Percentiles rank a stretch among this genome's conserved stretches.
Evolutionary conservation across 2,113 vertebrate genomes (phyloP).

Genomic region (Boulengeromyrus knoepffleri): DNA sequence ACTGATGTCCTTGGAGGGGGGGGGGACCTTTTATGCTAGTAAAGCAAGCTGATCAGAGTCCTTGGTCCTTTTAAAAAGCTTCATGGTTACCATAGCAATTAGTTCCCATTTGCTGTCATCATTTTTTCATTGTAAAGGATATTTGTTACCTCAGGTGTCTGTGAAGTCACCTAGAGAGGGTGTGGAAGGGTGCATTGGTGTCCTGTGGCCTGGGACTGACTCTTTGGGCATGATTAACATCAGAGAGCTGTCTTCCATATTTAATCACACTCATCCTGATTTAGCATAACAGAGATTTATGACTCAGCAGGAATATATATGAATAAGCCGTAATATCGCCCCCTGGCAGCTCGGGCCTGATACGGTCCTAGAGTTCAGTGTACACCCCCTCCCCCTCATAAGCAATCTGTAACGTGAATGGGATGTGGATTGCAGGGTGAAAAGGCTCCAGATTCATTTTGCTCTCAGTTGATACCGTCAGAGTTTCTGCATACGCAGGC

Average conservation of each 20-base stretch:
- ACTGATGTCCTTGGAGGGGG: background rate
- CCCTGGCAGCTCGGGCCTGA: background rate
- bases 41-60: background rate
- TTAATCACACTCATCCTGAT: background rate
- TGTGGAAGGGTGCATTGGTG: background rate
- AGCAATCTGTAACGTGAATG: background rate
- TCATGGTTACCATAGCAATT: background rate
- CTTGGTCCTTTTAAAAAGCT: background rate
- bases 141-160: background rate
- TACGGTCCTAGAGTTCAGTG: background rate
- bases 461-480: background rate
- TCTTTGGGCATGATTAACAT: background rate
- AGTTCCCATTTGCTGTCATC: background rate
- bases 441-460: background rate
- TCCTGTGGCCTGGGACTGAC: background rate
- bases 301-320: background rate
- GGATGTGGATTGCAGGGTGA: background rate
- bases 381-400: background rate
- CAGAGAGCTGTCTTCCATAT: background rate
- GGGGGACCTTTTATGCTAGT: background rate
- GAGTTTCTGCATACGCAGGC: background rate
- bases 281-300: constrained; percentile 1
- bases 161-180: background rate
- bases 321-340: background rate
- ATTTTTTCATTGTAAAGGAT: background rate